phyloP scores from a whole-genome alignment of 2,888 invertebrate species.

The Leptopilina drosophilae region DNA sequence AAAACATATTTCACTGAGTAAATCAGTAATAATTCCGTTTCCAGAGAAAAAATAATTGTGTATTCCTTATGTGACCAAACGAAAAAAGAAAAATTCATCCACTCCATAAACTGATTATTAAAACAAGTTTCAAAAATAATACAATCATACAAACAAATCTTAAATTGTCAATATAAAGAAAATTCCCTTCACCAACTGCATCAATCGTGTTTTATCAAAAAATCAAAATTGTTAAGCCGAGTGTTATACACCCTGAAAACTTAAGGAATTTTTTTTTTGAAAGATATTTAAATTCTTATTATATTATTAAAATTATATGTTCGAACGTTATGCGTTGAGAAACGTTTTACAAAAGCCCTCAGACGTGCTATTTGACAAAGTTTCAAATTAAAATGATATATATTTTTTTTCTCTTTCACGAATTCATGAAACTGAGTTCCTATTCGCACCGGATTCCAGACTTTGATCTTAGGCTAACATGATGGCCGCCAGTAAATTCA shows the following conservation, averaged over 20 bases:
- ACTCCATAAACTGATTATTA: too few relatives aligned
- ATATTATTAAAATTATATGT: conserved; percentile 1
- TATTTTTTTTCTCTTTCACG: conserved; percentile 41
- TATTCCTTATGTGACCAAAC: too few relatives aligned
- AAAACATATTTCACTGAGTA: too few relatives aligned
- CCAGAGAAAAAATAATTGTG: too few relatives aligned
- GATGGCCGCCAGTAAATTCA: conserved; percentile 63
- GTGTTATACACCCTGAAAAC: neutral
- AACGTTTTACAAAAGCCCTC: neutral
- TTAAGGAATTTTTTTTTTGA: neutral
- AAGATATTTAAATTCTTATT: conserved; percentile 2
- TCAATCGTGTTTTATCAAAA: conserved; percentile 16
- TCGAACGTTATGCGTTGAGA: neutral
- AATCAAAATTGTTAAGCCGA: neutral
- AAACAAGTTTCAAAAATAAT: too few relatives aligned
- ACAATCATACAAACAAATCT: too few relatives aligned
- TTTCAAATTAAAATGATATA: conserved; percentile 45
- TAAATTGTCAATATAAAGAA: too few relatives aligned
- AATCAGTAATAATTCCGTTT: too few relatives aligned
- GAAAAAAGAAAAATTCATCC: too few relatives aligned
- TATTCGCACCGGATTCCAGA: conserved; percentile 62
- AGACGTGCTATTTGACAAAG: neutral
- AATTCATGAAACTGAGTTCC: conserved; percentile 40
- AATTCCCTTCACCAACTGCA: neutral
- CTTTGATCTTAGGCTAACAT: conserved; percentile 65